These are phyloP conservation scores for Chiroxiphia lanceolata DNA, from an alignment of 2,797 vertebrate genomes.

Conservation along the genomic window DNA sequence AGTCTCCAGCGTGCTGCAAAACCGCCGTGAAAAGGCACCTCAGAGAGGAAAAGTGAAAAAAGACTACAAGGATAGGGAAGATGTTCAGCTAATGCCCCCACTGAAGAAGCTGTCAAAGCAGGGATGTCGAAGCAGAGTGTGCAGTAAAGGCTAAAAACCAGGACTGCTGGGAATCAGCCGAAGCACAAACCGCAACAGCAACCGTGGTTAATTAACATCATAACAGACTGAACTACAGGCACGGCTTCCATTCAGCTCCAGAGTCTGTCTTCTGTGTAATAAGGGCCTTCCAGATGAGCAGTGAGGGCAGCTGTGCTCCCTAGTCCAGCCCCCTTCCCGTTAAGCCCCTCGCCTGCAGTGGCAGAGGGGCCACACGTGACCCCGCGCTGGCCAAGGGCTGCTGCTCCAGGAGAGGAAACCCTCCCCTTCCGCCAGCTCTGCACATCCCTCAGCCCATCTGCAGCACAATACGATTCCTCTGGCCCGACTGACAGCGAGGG, in stretches of 20 bases:
- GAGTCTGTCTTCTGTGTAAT: accelerated
- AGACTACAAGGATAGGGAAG: not conserved
- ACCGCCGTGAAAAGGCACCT: not conserved
- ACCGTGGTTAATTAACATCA: accelerated
- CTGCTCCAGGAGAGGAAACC: not conserved
- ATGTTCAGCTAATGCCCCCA: not conserved
- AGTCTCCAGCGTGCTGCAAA: not conserved
- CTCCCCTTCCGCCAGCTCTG: not conserved
- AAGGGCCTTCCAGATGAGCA: not conserved
- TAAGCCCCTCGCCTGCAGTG: not conserved
- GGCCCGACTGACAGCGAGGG: not conserved
- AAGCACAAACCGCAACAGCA: not conserved
- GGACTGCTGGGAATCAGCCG: not conserved
- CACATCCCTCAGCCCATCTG: not conserved
- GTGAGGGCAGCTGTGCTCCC: not conserved
- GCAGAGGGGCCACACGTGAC: not conserved
- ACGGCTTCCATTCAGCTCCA: not conserved
- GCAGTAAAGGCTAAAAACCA: not conserved
- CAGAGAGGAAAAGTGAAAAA: not conserved
- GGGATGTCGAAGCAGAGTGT: not conserved
- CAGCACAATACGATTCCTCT: not conserved
- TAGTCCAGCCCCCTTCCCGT: not conserved
- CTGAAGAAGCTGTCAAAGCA: not conserved
- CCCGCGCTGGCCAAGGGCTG: not conserved
- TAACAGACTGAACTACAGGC: not conserved